Evolutionary conservation across 2,113 vertebrate genomes (phyloP), one percentile per base, ranked within the genome.

Genomic region (Gracilinanus agilis): DNA sequence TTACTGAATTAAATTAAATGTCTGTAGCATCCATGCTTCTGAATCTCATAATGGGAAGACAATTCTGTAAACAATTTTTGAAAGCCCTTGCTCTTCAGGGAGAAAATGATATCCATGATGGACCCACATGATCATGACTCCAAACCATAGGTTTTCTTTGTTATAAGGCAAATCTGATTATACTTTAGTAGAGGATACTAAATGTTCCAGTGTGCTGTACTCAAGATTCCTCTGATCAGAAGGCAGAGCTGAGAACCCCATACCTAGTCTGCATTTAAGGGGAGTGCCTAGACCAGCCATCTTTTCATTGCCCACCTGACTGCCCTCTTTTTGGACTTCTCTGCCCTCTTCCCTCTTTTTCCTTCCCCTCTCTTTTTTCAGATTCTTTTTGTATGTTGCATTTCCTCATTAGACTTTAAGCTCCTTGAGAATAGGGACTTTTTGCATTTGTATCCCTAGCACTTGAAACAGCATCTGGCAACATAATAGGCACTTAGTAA

Each of bases 1-100:
- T 96, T 97, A 61, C 56, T 49, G 83, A 53, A 54, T 94, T 55
- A 90, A 61, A 61, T 11, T 61, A 27, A 27, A 25, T 67, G 61
- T 34, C 61, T 29, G 29, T 67, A 34, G 61, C 34, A 67, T 34
- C 29, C 27, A 34, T 34, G 29, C 29, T 67, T 67, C 61, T 67
- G 61, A 34, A 34, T 29, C 29, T 34, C 3, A 34, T 67, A 67
- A 67, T 34, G 29, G 61, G 29, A 67, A 67, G 12, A 34, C 25
- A 9, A 0, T 61, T 27, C 25, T 61, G 27, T 61, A 34, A 3
- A 67, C 12, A 34, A 12, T 67, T 67, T 67, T 67, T 34, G 12
- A 67, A 67, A 13, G 61, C 11, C 61, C 61, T 67, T 67, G 13
- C 34, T 34, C 29, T 29, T 67, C 34, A 67, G 12, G 12, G 23